Evolutionary conservation across 1,140 invertebrate species (phyloP).

Genomic region (Melipona quadrifasciata): DNA sequence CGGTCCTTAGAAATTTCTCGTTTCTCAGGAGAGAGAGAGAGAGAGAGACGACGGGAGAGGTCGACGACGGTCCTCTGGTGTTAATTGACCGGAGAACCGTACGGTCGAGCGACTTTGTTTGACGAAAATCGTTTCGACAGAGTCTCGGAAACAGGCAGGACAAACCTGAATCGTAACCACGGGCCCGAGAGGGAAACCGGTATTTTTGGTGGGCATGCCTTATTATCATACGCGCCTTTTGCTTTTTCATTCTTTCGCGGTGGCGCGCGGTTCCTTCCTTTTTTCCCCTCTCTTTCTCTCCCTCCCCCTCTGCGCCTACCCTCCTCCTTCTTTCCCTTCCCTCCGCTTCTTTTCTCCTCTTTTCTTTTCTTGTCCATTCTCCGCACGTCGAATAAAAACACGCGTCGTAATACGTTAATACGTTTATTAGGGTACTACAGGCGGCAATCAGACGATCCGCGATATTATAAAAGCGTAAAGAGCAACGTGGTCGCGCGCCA

Average conservation of each 20-base stretch:
- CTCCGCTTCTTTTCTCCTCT: background rate
- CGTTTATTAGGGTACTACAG: constrained; percentile 44
- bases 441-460: constrained; percentile 30
- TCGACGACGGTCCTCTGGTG: constrained; percentile 48
- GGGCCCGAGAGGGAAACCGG: constrained; percentile 62
- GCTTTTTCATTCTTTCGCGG: constrained; percentile 60
- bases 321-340: background rate
- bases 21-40: too few species aligned
- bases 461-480: constrained; percentile 42
- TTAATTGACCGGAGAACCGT: constrained; percentile 66
- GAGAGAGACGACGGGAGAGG: constrained; percentile 25
- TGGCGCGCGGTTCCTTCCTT: constrained; percentile 19
- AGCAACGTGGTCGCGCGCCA: background rate
- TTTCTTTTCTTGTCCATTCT: background rate
- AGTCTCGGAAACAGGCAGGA: constrained; percentile 57
- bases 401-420: constrained; percentile 40
- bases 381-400: background rate
- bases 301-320: too few species aligned
- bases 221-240: constrained; percentile 62
- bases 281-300: background rate
- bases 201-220: constrained; percentile 65
- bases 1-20: constrained; percentile 34
- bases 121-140: constrained; percentile 68
- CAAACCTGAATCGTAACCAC: constrained; percentile 68
- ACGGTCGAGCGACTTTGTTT: constrained; percentile 66